Evolutionary conservation across 2,113 vertebrate species (phyloP), one percentile per base, ranked within the genome.

Genomic region (Tautogolabrus adspersus): DNA sequence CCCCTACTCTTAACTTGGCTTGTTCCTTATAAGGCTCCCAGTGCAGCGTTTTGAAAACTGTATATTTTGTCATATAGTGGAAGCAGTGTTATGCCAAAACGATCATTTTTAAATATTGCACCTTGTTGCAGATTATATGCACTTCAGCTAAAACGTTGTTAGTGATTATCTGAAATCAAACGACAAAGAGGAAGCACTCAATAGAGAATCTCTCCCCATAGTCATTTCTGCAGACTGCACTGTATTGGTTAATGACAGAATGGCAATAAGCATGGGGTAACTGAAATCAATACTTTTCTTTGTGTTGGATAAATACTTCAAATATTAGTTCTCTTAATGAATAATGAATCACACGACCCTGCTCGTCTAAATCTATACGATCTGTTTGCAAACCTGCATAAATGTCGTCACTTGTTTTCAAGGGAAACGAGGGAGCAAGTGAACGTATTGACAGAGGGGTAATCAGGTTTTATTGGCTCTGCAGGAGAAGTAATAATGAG

Each of bases 141-240:
- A 13, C 63, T 15, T 40, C 46, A 40, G 63, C 21, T 30, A 19
- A 59, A 40, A 49, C 18, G n/a, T 15, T 13, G 63, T 54, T n/a
- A 6, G 18, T 52, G 44, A 75, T 67, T 52, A 75, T 30, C 21
- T 60, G 46, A 61, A 76, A 60, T 67, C 47, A 61, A 55, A 61
- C 34, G 18, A 75, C 46, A 46, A 1, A 67, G 47, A 44, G 37
- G 56, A 52, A 16, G 6, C 18, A 9, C 11, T 52, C 8, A 6
- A 21, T 1, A 23, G 30, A 7, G 22, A 18, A 38, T 22, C 18
- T 22, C 18, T 51, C 34, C 69, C 1, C 46, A 13, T 8, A n/a
- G n/a, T 26, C 72, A 18, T 55, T 46, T 62, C 10, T 10, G 26
- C 73, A 51, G 18, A 23, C 54, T 19, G 26, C 2, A 49, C n/a